Percentiles rank a stretch among this genome's conserved stretches.
These are phyloP conservation scores for Phanerotoma sp. DNA, from an alignment of 2,888 invertebrate species.

Conservation along the genomic window DNA sequence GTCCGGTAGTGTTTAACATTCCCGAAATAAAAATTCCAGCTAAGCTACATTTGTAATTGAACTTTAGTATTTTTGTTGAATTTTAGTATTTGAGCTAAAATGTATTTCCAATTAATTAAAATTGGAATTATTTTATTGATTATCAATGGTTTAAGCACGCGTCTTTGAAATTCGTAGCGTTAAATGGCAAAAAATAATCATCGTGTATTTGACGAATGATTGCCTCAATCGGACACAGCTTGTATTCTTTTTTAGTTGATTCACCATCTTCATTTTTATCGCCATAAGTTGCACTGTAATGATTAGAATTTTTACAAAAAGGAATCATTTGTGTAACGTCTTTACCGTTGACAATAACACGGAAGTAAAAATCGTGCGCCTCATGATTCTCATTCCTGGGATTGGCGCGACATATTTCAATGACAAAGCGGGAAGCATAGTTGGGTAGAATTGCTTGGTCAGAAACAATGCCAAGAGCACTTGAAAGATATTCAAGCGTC, in stretches of 20 bases:
- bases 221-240: slow-evolving; percentile 82
- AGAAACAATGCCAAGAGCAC: slow-evolving; percentile 73
- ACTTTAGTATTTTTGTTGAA: too few species aligned
- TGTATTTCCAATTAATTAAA: too few species aligned
- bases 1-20: too few species aligned
- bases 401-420: slow-evolving; percentile 83
- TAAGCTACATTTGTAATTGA: too few species aligned
- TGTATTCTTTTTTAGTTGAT: slow-evolving; percentile 58
- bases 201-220: slow-evolving; percentile 86
- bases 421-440: slow-evolving; percentile 83
- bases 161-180: slow-evolving; percentile 87
- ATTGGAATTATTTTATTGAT: slow-evolving; percentile 12
- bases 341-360: slow-evolving; percentile 81
- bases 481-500: slow-evolving; percentile 80
- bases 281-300: slow-evolving; percentile 56
- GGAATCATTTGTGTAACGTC: slow-evolving; percentile 80
- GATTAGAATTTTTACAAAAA: slow-evolving; percentile 72
- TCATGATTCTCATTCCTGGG: slow-evolving; percentile 61
- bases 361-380: slow-evolving; percentile 75
- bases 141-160: slow-evolving; percentile 62
- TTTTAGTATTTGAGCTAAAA: too few species aligned
- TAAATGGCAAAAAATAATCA: slow-evolving; percentile 80
- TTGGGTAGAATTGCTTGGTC: slow-evolving; percentile 68
- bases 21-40: too few species aligned
- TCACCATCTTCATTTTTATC: slow-evolving; percentile 55